Conservation (phyloP, 1,140 invertebrate species). For the Metaphire vulgaris region DNA sequence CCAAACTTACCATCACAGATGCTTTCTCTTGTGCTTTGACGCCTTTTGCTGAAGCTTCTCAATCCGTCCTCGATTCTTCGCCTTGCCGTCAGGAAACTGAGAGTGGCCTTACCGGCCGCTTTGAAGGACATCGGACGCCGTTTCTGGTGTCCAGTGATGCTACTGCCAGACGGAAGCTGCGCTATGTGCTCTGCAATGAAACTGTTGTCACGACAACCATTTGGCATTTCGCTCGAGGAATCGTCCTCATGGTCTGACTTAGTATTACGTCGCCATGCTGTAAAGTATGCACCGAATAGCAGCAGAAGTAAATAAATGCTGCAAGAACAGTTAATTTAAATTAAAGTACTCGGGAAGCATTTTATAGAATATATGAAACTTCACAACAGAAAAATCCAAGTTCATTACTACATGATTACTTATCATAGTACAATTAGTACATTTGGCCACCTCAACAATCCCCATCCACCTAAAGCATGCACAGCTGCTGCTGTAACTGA, state of each 20-base stretch:
- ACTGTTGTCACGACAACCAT: constrained; percentile 8
- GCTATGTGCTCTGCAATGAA: neutral
- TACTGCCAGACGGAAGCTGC: neutral
- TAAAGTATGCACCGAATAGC: neutral
- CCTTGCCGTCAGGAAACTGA: constrained; percentile 48
- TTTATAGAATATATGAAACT: too few species aligned
- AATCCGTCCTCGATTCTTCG: constrained; percentile 47
- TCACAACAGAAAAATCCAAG: too few species aligned
- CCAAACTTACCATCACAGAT: constrained; percentile 34
- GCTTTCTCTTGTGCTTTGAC: constrained; percentile 35
- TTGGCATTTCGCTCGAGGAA: constrained; percentile 11
- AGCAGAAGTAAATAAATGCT: too few species aligned
- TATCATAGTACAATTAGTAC: too few species aligned
- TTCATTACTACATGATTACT: too few species aligned
- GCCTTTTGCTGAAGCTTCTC: constrained; percentile 39
- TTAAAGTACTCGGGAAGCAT: too few species aligned
- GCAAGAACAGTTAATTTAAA: too few species aligned
- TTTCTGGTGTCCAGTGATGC: constrained; percentile 1
- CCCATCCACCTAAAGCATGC: too few species aligned
- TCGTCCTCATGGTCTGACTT: constrained; percentile 51
- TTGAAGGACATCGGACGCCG: constrained; percentile 46
- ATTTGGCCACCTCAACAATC: too few species aligned
- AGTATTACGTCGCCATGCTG: constrained; percentile 42
- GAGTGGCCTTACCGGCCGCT: constrained; percentile 48
- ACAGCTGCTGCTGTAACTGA: too few species aligned